A percentile compares a stretch with the other conserved stretches of the same genome.
Evolutionary conservation across 1,140 invertebrate species (phyloP).

Genomic region (Akabosia matsudoensis): DNA sequence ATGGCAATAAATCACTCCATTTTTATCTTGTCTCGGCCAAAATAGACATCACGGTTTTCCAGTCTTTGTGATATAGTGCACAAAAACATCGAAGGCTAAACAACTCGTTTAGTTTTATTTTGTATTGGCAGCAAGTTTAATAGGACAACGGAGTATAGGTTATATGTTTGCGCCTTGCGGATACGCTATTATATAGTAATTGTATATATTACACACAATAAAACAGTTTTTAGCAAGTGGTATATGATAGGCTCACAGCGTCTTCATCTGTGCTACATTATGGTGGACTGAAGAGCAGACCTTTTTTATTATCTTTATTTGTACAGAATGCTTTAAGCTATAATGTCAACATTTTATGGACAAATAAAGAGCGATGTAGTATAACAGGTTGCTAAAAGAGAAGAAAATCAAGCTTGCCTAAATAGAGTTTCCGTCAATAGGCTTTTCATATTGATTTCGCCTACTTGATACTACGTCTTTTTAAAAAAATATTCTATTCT

Average conservation of each 20-base stretch:
- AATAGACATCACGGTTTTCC: background rate
- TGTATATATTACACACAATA: background rate
- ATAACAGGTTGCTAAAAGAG: background rate
- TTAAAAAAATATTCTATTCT: too few species aligned
- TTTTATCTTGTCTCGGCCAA: background rate
- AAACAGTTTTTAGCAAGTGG: too few species aligned
- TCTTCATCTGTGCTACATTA: background rate
- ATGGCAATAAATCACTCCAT: constrained; percentile 15
- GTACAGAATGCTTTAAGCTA: constrained; percentile 20
- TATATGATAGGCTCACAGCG: too few species aligned
- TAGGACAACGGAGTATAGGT: background rate
- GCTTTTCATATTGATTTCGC: too few species aligned
- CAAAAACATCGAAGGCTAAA: too few species aligned
- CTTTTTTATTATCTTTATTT: constrained; percentile 9
- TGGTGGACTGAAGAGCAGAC: background rate
- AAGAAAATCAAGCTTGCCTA: too few species aligned
- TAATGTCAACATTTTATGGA: constrained; percentile 16
- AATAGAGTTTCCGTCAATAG: too few species aligned
- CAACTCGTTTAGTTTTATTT: too few species aligned
- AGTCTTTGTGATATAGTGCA: too few species aligned
- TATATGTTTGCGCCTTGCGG: background rate
- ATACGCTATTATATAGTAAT: background rate
- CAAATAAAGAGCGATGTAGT: background rate
- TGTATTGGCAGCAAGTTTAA: too few species aligned
- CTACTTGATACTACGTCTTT: too few species aligned